These are phyloP conservation scores for Diplodus puntazzo DNA, from an alignment of 2,797 vertebrate species.

Conservation along the genomic window DNA sequence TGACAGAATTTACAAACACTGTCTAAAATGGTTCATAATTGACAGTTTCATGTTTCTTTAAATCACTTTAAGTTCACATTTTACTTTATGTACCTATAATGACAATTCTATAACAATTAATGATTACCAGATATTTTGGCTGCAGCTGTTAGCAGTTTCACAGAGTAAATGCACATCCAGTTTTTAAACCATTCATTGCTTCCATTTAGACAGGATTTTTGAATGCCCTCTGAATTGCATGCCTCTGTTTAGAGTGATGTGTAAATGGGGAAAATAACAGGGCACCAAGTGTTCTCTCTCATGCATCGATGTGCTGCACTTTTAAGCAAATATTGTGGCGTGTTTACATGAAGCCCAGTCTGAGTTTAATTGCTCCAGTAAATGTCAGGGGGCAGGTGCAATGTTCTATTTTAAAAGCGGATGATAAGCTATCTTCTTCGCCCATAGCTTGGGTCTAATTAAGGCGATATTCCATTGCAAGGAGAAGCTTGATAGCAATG, in stretches of 20 bases:
- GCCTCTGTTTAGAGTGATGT: neutral
- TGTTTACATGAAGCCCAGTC: constrained; percentile 23
- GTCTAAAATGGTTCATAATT: too few relatives aligned
- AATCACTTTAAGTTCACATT: neutral
- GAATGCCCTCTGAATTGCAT: constrained; percentile 9
- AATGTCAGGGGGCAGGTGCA: constrained; percentile 34
- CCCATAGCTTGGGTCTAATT: constrained; percentile 42
- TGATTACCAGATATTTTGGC: neutral
- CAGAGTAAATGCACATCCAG: neutral
- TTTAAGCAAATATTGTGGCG: constrained; percentile 17
- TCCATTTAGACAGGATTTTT: constrained; percentile 15
- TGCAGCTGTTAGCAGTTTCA: neutral
- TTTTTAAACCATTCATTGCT: constrained; percentile 2
- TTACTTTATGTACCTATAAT: neutral
- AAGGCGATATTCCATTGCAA: constrained; percentile 44
- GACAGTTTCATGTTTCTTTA: neutral
- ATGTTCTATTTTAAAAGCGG: constrained; percentile 28
- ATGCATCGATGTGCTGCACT: neutral
- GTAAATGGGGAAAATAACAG: constrained; percentile 1
- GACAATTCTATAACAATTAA: neutral
- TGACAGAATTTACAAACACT: too few relatives aligned
- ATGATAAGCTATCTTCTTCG: constrained; percentile 34
- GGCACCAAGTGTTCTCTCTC: neutral
- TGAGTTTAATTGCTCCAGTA: constrained; percentile 42
- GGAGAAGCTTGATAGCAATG: constrained; percentile 35